Conservation (phyloP, 1,140 invertebrate genomes). For the Galleria mellonella region DNA sequence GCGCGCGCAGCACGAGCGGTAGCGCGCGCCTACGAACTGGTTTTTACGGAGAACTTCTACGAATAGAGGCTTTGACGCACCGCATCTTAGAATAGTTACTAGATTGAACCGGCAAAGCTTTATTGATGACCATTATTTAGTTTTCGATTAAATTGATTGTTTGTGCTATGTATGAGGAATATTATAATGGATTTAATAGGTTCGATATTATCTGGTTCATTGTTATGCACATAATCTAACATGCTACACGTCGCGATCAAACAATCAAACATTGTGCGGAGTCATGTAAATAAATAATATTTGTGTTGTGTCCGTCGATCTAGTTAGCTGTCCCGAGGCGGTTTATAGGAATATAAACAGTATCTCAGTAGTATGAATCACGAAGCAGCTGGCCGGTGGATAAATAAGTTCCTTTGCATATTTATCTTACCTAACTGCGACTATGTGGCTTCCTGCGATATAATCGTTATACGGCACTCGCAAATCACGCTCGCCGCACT, state of each 20-base stretch:
- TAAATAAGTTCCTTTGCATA: constrained; percentile 60
- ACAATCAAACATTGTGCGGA: no score
- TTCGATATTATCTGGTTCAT: no score
- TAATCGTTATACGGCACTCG: constrained; percentile 39
- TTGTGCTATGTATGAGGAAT: not conserved
- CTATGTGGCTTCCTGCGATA: constrained; percentile 59
- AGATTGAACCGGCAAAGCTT: constrained; percentile 27
- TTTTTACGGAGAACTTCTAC: constrained; percentile 61
- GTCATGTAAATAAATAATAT: no score
- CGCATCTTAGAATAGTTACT: constrained; percentile 50
- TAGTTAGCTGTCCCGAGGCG: no score
- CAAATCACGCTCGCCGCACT: constrained; percentile 52
- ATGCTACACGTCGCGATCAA: no score
- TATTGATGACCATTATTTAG: constrained; percentile 27
- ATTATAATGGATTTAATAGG: no score
- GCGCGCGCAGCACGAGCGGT: constrained; percentile 61
- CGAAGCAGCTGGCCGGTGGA: constrained; percentile 44
- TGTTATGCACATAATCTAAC: no score
- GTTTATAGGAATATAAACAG: constrained; percentile 7
- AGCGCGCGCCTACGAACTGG: constrained; percentile 58
- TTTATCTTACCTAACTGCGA: constrained; percentile 37
- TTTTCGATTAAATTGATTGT: no score
- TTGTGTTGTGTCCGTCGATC: no score
- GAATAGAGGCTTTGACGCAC: constrained; percentile 64
- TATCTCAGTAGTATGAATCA: constrained; percentile 54